phyloP scores from a whole-genome alignment of 2,113 vertebrate species.

The Melozone crissalis region DNA sequence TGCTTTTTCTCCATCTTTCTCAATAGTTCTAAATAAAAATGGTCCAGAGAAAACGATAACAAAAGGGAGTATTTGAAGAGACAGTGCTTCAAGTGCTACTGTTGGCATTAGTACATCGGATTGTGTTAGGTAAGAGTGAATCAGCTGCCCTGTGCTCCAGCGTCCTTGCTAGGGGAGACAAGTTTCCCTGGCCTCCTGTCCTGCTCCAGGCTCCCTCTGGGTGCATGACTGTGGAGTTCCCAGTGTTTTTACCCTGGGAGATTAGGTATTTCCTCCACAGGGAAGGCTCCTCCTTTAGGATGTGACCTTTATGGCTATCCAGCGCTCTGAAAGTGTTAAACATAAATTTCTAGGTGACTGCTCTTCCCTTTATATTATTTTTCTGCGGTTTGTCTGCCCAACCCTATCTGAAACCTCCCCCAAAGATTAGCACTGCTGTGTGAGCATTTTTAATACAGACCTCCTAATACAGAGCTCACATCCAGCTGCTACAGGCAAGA shows the following conservation, averaged over 20 bases:
- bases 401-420: not conserved
- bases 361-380: not conserved
- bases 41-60: not conserved
- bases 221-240: not conserved
- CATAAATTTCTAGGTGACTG: not conserved
- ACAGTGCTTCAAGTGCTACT: not conserved
- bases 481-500: constrained; percentile 39
- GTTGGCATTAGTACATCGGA: not conserved
- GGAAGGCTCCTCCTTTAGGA: not conserved
- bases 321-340: not conserved
- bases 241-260: not conserved
- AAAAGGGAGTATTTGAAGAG: not conserved
- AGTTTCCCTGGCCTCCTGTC: not conserved
- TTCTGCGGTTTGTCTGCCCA: not conserved
- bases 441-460: not conserved
- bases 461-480: not conserved
- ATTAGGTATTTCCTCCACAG: not conserved
- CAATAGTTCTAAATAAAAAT: not conserved
- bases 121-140: not conserved
- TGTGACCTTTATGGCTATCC: not conserved
- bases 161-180: not conserved
- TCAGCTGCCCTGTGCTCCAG: accelerated
- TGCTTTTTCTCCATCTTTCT: not conserved
- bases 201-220: not conserved
- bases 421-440: not conserved